Evolutionary conservation across 2,113 vertebrate genomes (phyloP).

Genomic region (Hepsetus odoe): DNA sequence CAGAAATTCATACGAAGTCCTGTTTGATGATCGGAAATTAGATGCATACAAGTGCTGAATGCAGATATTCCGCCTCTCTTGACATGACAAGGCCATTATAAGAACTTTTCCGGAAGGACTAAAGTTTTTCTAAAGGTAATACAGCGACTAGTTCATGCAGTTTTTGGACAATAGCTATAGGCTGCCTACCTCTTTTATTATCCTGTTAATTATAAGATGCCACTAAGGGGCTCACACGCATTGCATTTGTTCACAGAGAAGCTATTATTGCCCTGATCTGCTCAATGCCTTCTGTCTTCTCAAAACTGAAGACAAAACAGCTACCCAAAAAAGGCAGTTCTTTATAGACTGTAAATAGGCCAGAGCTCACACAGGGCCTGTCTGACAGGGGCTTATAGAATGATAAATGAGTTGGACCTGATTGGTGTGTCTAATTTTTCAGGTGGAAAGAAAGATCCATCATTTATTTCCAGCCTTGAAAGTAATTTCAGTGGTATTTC

Average conservation of each 20-base stretch:
- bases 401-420: background rate
- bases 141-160: background rate
- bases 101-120: background rate
- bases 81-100: conserved; percentile 15
- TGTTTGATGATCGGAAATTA: conserved; percentile 48
- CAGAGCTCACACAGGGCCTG: too few species aligned
- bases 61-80: background rate
- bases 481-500: background rate
- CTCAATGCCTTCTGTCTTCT: background rate
- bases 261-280: background rate
- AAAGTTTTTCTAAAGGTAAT: background rate
- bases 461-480: background rate
- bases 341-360: background rate
- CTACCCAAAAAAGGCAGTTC: background rate
- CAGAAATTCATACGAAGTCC: conserved; percentile 37
- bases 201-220: background rate
- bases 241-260: background rate
- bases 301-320: background rate
- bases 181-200: background rate
- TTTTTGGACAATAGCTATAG: background rate
- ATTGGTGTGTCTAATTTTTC: background rate
- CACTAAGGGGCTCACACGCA: background rate
- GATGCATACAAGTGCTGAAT: conserved; percentile 21
- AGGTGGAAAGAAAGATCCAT: background rate
- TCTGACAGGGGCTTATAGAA: too few species aligned